A percentile compares a stretch with the other conserved stretches of the same genome.
Conservation (phyloP, 30 jellyfish, hydroid and myxozoan genomes). For the Pelagia noctiluca region DNA sequence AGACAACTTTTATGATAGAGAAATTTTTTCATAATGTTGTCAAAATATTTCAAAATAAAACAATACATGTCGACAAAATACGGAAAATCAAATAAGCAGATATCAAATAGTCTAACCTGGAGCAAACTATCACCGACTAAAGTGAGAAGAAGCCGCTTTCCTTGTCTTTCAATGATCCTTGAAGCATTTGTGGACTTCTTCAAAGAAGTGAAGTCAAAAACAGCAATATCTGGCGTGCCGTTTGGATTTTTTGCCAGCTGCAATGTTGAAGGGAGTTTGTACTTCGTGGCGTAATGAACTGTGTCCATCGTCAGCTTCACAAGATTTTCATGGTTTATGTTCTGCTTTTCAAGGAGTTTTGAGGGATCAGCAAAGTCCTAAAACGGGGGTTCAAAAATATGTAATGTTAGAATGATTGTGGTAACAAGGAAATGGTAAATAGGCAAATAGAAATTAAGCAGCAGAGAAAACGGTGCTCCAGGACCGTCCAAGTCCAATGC, state of each 20-base stretch:
- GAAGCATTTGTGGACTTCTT: constrained; percentile 98
- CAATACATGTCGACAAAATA: no score
- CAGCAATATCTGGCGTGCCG: constrained; percentile 98
- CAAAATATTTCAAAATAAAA: no score
- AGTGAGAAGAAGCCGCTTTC: constrained; percentile 82
- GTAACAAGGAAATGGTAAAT: constrained; percentile 11
- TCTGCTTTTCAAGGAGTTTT: constrained; percentile 77
- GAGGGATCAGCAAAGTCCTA: constrained; percentile 90
- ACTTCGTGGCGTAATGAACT: constrained; percentile 95
- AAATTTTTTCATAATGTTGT: no score
- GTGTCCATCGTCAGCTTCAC: constrained; percentile 80
- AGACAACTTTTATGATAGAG: no score
- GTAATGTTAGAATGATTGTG: no score
- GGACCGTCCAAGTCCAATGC: not conserved
- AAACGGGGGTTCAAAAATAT: not conserved
- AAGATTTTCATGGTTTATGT: constrained; percentile 77
- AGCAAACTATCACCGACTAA: constrained; percentile 96
- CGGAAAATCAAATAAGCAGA: no score
- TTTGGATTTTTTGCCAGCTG: constrained; percentile 74
- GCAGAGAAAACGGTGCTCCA: constrained; percentile 14
- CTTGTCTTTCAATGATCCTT: constrained; percentile 86
- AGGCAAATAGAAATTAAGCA: not conserved
- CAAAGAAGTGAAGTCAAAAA: constrained; percentile 93
- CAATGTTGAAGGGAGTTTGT: constrained; percentile 81
- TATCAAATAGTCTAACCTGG: no score